Conservation (phyloP, 2,888 invertebrate species). For the Drosophila neoperkinsi region DNA sequence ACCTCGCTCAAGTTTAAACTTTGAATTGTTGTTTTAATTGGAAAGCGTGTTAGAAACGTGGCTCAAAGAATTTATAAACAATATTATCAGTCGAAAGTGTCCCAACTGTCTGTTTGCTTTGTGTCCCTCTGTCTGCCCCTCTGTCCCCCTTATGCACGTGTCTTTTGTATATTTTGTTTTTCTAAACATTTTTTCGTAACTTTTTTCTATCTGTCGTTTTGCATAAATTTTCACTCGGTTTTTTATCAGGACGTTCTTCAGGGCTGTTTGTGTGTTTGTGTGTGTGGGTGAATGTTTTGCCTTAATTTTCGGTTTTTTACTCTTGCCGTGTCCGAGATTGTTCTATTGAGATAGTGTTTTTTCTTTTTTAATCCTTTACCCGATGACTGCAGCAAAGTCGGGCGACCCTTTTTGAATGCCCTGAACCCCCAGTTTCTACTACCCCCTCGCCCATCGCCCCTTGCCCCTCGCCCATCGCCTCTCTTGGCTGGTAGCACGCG, state of each 20-base stretch:
- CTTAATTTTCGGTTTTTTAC: slow-evolving; percentile 56
- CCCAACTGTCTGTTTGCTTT: slow-evolving; percentile 35
- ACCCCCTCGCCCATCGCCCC: background rate
- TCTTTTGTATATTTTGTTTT: slow-evolving; percentile 45
- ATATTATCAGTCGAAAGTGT: slow-evolving; percentile 51
- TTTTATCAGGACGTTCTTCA: slow-evolving; percentile 62
- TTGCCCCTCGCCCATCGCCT: background rate
- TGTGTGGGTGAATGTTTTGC: slow-evolving; percentile 41
- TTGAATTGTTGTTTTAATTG: slow-evolving; percentile 37
- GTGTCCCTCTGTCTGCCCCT: background rate
- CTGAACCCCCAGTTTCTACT: background rate
- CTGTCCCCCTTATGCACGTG: slow-evolving; percentile 23
- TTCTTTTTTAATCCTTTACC: slow-evolving; percentile 75
- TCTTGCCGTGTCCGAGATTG: slow-evolving; percentile 62
- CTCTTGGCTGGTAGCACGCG: slow-evolving; percentile 67
- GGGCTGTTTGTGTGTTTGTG: slow-evolving; percentile 22
- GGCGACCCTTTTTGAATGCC: slow-evolving; percentile 31
- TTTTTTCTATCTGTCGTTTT: slow-evolving; percentile 64
- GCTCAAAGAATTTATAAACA: slow-evolving; percentile 39
- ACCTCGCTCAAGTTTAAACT: slow-evolving; percentile 9
- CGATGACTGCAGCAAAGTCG: slow-evolving; percentile 58
- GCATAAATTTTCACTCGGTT: slow-evolving; percentile 79
- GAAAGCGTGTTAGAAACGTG: slow-evolving; percentile 18
- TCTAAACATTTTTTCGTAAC: slow-evolving; percentile 27
- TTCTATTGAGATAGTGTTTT: slow-evolving; percentile 77